Evolutionary conservation across 2,113 vertebrate species (phyloP).

Genomic region (Mustelus asterias): DNA sequence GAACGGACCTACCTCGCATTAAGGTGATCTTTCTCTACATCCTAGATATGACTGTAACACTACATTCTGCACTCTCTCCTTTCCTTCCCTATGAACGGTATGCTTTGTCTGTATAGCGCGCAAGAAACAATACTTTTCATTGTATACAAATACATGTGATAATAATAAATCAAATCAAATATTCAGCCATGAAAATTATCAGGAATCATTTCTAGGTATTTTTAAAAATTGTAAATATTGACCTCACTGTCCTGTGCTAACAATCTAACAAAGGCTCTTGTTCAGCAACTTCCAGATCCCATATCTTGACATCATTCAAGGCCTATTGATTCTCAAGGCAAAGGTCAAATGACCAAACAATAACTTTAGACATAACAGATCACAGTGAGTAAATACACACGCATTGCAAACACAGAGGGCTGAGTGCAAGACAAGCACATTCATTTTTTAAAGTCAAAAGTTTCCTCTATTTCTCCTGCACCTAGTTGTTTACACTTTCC

Average conservation of each 20-base stretch:
- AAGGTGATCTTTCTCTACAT: too few species aligned
- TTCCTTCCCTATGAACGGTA: too few species aligned
- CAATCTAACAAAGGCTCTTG: background rate
- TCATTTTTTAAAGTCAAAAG: background rate
- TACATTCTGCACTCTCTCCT: too few species aligned
- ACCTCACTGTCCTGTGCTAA: background rate
- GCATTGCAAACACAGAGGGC: background rate
- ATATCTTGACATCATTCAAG: background rate
- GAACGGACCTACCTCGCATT: too few species aligned
- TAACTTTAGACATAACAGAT: background rate
- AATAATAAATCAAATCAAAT: background rate
- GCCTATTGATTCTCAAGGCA: background rate
- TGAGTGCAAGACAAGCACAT: background rate
- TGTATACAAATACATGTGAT: too few species aligned
- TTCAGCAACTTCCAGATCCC: background rate
- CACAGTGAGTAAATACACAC: background rate
- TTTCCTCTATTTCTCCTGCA: background rate
- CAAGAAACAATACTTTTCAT: too few species aligned
- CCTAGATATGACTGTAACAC: too few species aligned
- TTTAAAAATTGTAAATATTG: background rate
- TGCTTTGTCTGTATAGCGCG: too few species aligned
- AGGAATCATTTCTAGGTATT: background rate
- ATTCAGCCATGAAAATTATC: background rate
- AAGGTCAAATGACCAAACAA: constrained; percentile 9
- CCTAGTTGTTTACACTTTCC: background rate